Percentiles rank a stretch among this genome's conserved stretches.
Conservation (phyloP, 2,888 invertebrate genomes). For the Lasiommata megera region DNA sequence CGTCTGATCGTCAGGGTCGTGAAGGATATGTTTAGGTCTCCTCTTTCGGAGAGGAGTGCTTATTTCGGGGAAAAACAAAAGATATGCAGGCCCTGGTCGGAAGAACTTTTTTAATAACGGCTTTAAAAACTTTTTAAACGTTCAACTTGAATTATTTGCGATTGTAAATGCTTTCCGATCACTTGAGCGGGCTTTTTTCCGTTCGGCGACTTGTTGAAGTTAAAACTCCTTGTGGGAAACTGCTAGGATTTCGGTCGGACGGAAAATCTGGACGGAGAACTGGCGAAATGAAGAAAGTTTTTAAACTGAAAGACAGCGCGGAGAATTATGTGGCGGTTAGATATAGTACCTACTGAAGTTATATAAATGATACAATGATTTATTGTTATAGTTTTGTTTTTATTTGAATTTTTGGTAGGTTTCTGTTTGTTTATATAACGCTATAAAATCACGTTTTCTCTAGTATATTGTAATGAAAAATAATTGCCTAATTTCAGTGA, state of each 20-base stretch:
- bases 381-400: too few relatives aligned
- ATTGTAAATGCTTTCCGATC: constrained; percentile 31
- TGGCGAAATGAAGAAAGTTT: constrained; percentile 29
- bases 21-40: too few relatives aligned
- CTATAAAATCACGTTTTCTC: too few relatives aligned
- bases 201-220: constrained; percentile 20
- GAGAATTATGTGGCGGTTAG: constrained; percentile 4
- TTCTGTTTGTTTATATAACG: too few relatives aligned
- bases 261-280: background rate
- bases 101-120: constrained; percentile 31
- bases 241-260: constrained; percentile 12
- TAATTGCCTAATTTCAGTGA: too few relatives aligned
- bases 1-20: too few relatives aligned
- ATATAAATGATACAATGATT: too few relatives aligned
- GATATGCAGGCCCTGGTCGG: background rate
- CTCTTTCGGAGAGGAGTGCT: too few relatives aligned
- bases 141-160: constrained; percentile 28
- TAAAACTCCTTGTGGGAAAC: constrained; percentile 23
- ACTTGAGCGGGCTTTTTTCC: constrained; percentile 22
- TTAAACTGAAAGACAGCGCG: constrained; percentile 15
- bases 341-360: too few relatives aligned
- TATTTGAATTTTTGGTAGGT: too few relatives aligned
- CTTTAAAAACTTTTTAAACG: constrained; percentile 19
- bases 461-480: too few relatives aligned
- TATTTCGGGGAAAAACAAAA: too few relatives aligned